Conservation (phyloP, 2,888 invertebrate species). For the Polia nebulosa region DNA sequence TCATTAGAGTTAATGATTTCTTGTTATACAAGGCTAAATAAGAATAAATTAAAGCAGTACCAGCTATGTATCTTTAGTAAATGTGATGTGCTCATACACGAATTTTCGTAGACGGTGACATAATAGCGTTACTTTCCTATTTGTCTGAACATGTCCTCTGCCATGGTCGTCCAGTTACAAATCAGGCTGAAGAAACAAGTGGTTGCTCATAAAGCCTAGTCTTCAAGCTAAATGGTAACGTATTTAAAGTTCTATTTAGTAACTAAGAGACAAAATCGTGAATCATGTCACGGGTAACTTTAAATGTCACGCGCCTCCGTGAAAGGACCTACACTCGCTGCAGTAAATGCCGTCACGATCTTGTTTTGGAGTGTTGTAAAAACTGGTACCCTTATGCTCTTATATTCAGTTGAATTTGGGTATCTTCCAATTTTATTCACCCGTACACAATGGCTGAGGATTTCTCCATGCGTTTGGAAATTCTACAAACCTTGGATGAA, state of each 20-base stretch:
- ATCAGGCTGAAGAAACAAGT: constrained; percentile 4
- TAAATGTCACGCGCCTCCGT: constrained; percentile 83
- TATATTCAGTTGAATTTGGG: constrained; percentile 46
- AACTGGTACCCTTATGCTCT: constrained; percentile 64
- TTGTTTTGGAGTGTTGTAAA: constrained; percentile 77
- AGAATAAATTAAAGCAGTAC: constrained; percentile 28
- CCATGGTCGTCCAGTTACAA: constrained; percentile 8
- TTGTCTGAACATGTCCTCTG: constrained; percentile 1
- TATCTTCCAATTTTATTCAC: constrained; percentile 33
- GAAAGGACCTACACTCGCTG: constrained; percentile 80
- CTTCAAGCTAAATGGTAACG: constrained; percentile 22
- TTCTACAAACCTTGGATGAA: constrained; percentile 65
- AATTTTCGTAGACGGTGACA: neutral
- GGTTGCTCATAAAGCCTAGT: constrained; percentile 5
- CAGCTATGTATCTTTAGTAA: constrained; percentile 4
- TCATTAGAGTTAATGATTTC: constrained; percentile 61
- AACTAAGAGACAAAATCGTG: constrained; percentile 65
- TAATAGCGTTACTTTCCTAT: constrained; percentile 3
- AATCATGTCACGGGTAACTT: constrained; percentile 74
- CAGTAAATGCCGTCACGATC: constrained; percentile 85
- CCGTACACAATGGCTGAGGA: constrained; percentile 40
- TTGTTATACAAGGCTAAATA: constrained; percentile 64
- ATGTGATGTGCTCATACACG: neutral
- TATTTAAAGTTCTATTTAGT: constrained; percentile 46
- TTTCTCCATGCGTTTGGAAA: constrained; percentile 60